Conservation (phyloP, 2,888 invertebrate species). For the Bellardia pandia region DNA sequence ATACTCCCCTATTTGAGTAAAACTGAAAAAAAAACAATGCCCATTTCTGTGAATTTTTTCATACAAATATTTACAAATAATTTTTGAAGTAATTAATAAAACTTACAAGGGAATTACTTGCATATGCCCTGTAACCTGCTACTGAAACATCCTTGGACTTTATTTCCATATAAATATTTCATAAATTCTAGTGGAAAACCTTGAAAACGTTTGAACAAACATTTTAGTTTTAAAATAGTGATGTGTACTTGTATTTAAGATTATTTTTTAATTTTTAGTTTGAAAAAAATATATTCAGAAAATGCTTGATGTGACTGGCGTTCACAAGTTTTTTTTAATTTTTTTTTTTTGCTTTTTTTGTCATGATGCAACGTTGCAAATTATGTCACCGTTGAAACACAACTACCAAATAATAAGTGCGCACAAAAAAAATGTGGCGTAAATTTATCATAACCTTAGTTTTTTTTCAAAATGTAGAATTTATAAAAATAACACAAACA, state of each 20-base stretch:
- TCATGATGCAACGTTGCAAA: conserved; percentile 65
- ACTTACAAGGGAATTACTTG: neutral
- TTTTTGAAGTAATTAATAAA: too few species aligned
- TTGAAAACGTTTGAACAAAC: conserved; percentile 32
- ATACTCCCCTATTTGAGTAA: too few species aligned
- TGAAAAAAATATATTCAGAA: neutral
- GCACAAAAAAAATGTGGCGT: neutral
- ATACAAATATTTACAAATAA: too few species aligned
- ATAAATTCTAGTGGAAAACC: conserved; percentile 41
- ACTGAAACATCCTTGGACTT: conserved; percentile 5
- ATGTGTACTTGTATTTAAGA: neutral
- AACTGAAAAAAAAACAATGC: too few species aligned
- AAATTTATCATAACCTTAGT: too few species aligned
- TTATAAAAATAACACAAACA: too few species aligned
- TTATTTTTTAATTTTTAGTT: neutral
- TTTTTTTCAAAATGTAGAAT: too few species aligned
- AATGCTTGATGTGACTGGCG: neutral
- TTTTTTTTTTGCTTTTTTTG: neutral
- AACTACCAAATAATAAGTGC: conserved; percentile 23
- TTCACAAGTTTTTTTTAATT: neutral
- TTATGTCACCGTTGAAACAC: conserved; percentile 59
- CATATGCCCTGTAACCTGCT: neutral
- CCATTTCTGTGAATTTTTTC: too few species aligned
- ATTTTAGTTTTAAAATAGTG: neutral
- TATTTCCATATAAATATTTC: neutral